Conservation (phyloP, 2,113 vertebrate species). For the Gnathonemus longibarbis region DNA sequence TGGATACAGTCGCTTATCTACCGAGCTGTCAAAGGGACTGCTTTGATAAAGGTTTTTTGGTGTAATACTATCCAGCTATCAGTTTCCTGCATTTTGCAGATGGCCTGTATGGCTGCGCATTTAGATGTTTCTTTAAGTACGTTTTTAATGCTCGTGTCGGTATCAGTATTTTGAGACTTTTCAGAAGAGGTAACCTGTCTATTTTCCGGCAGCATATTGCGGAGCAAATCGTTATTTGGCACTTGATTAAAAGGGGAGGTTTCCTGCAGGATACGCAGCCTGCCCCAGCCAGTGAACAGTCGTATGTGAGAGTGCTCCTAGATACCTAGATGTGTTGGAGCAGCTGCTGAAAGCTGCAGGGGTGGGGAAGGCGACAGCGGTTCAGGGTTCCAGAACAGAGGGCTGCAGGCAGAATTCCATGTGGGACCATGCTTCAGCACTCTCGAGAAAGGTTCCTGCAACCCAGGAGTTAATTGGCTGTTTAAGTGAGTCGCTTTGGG, state of each 20-base stretch:
- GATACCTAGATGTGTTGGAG: constrained; percentile 30
- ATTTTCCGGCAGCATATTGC: constrained; percentile 58
- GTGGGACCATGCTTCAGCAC: constrained; percentile 47
- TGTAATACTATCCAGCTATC: constrained; percentile 46
- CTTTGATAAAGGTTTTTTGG: constrained; percentile 44
- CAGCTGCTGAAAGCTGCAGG: constrained; percentile 51
- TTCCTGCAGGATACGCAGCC: constrained; percentile 50
- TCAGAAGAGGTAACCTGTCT: constrained; percentile 65
- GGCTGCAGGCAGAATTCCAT: constrained; percentile 27
- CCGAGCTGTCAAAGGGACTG: constrained; percentile 36
- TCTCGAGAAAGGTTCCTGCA: constrained; percentile 38
- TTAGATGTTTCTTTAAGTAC: constrained; percentile 26
- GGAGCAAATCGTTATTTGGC: constrained; percentile 65
- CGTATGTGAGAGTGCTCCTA: constrained; percentile 39
- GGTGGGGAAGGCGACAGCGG: constrained; percentile 42
- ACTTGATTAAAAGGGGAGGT: constrained; percentile 66
- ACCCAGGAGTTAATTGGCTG: constrained; percentile 46
- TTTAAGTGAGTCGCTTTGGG: constrained; percentile 51
- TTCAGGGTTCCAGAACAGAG: constrained; percentile 21
- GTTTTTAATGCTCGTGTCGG: constrained; percentile 48
- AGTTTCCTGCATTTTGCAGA: constrained; percentile 25
- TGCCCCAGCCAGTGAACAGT: constrained; percentile 66
- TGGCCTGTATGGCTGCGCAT: constrained; percentile 31
- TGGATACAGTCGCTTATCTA: constrained; percentile 42
- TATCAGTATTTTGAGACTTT: constrained; percentile 56